Percentiles rank a stretch among this genome's conserved stretches.
phyloP scores from a whole-genome alignment of 30 jellyfish, hydroid and myxozoan genomes.

The Cassiopea andromeda region DNA sequence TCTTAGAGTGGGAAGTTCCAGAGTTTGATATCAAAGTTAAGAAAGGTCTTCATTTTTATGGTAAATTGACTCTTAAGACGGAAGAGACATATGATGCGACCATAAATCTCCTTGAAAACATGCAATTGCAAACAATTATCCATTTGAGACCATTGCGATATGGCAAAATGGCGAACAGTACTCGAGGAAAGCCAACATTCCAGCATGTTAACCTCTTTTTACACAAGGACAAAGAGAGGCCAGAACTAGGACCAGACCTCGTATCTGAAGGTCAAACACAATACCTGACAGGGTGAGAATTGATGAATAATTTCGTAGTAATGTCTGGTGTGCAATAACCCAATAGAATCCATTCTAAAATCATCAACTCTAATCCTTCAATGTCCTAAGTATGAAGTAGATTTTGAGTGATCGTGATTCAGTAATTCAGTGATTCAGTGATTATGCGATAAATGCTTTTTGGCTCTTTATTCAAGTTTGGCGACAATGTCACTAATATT shows the following conservation, averaged over 20 bases:
- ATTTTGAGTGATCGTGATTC: no score
- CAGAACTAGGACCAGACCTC: constrained; percentile 38
- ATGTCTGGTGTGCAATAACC: no score
- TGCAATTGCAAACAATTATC: background rate
- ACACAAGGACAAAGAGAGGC: constrained; percentile 29
- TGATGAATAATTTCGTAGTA: background rate
- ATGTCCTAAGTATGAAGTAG: no score
- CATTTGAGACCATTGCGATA: constrained; percentile 5
- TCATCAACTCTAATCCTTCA: no score
- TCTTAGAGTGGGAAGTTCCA: constrained; percentile 27
- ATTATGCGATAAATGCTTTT: no score
- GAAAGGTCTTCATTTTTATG: constrained; percentile 22
- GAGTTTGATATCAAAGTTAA: background rate
- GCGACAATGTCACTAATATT: no score
- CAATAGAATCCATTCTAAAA: no score
- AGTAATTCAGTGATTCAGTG: no score
- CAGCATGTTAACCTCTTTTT: constrained; percentile 30
- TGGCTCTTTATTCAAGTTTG: background rate
- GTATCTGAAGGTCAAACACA: background rate
- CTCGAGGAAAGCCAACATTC: constrained; percentile 17
- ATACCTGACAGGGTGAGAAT: background rate
- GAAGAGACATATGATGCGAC: background rate
- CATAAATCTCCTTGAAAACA: background rate
- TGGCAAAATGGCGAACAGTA: constrained; percentile 7
- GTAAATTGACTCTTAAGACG: constrained; percentile 14